phyloP scores from a whole-genome alignment of 2,113 vertebrate species.

The Equus quagga region DNA sequence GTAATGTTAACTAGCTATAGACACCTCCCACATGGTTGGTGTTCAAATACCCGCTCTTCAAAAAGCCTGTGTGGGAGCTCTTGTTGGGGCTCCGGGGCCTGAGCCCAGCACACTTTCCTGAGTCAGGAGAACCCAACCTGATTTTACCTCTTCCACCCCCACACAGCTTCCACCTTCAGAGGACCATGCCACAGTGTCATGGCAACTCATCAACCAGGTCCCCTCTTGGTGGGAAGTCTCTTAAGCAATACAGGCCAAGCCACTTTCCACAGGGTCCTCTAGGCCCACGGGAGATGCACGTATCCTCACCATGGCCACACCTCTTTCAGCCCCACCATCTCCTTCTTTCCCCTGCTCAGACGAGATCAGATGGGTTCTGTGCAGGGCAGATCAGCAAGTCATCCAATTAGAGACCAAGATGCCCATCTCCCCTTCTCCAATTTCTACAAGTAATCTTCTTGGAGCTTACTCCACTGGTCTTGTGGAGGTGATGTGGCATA shows the following conservation, averaged over 20 bases:
- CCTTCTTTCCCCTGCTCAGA: background rate
- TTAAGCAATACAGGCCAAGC: background rate
- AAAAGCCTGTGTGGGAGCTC: background rate
- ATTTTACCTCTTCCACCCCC: background rate
- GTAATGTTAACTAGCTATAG: background rate
- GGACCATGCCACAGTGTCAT: accelerated
- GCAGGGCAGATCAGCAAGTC: background rate
- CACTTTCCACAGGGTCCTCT: background rate
- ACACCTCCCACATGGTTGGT: accelerated
- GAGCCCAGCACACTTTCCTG: background rate
- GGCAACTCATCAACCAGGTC: background rate
- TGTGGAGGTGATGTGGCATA: background rate
- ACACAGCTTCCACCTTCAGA: background rate
- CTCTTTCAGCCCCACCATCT: background rate
- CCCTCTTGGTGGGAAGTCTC: background rate
- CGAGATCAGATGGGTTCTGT: background rate
- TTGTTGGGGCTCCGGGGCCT: background rate
- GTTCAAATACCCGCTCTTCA: background rate
- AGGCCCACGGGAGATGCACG: accelerated
- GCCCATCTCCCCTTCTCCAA: background rate
- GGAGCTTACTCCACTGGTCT: background rate
- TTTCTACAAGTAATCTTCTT: background rate
- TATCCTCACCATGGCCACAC: background rate
- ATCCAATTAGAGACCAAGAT: background rate
- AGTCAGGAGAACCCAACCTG: background rate